Evolutionary conservation across 2,113 vertebrate genomes (phyloP).

Genomic region (Tupaia tana): DNA sequence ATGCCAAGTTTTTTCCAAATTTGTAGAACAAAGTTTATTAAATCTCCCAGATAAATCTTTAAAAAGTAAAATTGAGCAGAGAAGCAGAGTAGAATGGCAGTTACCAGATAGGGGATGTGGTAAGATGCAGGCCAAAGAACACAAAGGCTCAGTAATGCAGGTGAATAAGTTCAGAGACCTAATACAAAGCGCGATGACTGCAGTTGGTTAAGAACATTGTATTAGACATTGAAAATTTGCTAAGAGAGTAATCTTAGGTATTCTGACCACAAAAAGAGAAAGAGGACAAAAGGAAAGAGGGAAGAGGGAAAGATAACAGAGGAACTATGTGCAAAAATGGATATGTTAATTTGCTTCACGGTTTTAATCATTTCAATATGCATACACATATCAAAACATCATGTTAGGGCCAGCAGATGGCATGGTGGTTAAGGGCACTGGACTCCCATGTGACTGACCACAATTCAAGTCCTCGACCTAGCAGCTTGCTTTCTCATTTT

Average conservation of each 20-base stretch:
- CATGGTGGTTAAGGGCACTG: too few species aligned
- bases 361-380: neutral
- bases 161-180: neutral
- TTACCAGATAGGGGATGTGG: neutral
- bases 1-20: neutral
- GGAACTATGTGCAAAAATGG: neutral
- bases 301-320: neutral
- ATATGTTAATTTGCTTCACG: neutral
- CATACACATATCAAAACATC: too few species aligned
- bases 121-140: neutral
- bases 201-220: neutral
- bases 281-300: neutral
- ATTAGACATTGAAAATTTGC: neutral
- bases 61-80: neutral
- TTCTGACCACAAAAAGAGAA: neutral
- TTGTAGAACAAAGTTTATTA: neutral
- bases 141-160: neutral
- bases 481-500: too few species aligned
- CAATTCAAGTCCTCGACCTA: too few species aligned
- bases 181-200: fast-evolving
- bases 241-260: neutral
- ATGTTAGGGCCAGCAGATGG: too few species aligned
- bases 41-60: neutral
- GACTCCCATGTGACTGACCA: too few species aligned
- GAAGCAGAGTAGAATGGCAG: neutral